Evolutionary conservation across 1,140 invertebrate genomes (phyloP).

Genomic region (Orussus abietinus): DNA sequence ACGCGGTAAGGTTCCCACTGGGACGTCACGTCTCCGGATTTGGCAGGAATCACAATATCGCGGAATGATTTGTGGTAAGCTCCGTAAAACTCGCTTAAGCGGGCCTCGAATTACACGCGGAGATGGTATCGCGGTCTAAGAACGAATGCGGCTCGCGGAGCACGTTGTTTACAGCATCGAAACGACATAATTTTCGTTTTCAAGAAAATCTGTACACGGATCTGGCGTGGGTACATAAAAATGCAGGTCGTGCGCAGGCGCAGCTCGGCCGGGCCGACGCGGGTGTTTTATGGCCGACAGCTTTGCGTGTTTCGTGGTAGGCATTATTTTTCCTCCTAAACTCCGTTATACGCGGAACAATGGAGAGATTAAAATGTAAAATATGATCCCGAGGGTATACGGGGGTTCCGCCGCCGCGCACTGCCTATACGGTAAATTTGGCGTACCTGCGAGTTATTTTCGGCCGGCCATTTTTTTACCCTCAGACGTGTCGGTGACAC

Average conservation of each 20-base stretch:
- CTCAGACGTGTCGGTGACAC: slow-evolving; percentile 7
- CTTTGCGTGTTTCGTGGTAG: slow-evolving; percentile 51
- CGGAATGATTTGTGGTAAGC: no score
- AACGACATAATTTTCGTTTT: slow-evolving; percentile 37
- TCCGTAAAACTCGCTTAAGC: no score
- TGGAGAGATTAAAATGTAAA: slow-evolving; percentile 55
- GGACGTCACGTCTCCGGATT: no score
- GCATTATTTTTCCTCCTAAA: slow-evolving; percentile 52
- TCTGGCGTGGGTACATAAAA: slow-evolving; percentile 47
- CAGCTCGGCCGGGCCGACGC: slow-evolving; percentile 33
- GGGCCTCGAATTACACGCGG: no score
- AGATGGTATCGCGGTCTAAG: no score
- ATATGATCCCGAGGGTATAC: slow-evolving; percentile 42
- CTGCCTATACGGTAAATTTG: slow-evolving; percentile 21
- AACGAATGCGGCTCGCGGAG: neutral
- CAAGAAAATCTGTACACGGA: slow-evolving; percentile 47
- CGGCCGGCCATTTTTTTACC: slow-evolving; percentile 13
- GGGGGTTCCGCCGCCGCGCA: slow-evolving; percentile 19
- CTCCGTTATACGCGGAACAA: slow-evolving; percentile 54
- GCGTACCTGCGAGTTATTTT: slow-evolving; percentile 14
- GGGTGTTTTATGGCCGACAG: slow-evolving; percentile 49
- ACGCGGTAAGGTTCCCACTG: no score
- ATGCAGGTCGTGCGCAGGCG: slow-evolving; percentile 46
- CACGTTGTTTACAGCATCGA: slow-evolving; percentile 30
- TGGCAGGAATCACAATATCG: no score